Percentiles rank a stretch among this genome's conserved stretches.
Conservation (phyloP, 2,113 vertebrate species). For the Cottus gobio region DNA sequence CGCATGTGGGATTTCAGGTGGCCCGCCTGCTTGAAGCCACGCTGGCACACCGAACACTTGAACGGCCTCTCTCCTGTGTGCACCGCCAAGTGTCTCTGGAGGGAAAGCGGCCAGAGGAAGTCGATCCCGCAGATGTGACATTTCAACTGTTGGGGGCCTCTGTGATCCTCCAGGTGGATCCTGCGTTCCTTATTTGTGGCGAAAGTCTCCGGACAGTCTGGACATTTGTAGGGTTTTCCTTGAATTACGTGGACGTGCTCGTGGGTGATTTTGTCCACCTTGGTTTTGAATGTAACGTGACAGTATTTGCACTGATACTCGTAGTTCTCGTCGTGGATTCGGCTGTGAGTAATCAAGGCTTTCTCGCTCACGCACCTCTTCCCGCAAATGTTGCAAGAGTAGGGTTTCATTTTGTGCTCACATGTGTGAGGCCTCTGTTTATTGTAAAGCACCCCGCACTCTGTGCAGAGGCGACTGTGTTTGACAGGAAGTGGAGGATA, state of each 20-base stretch:
- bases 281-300: slow-evolving; percentile 55
- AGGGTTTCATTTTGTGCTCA: slow-evolving; percentile 63
- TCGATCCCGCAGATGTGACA: slow-evolving; percentile 59
- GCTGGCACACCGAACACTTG: slow-evolving; percentile 63
- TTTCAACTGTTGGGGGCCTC: slow-evolving; percentile 35
- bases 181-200: slow-evolving; percentile 30
- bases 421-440: slow-evolving; percentile 50
- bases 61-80: slow-evolving; percentile 59
- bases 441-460: slow-evolving; percentile 60
- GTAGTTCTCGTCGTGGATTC: slow-evolving; percentile 54
- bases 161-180: slow-evolving; percentile 52
- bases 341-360: slow-evolving; percentile 45
- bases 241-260: slow-evolving; percentile 45
- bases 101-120: slow-evolving; percentile 5
- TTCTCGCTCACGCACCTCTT: slow-evolving; percentile 53
- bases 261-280: slow-evolving; percentile 57
- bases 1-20: slow-evolving; percentile 77
- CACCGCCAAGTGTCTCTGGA: slow-evolving; percentile 56
- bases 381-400: slow-evolving; percentile 62
- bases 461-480: slow-evolving; percentile 57
- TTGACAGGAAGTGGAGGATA: neutral
- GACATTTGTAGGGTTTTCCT: slow-evolving; percentile 63
- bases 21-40: slow-evolving; percentile 63
- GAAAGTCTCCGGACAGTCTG: slow-evolving; percentile 55
- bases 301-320: slow-evolving; percentile 69